Evolutionary conservation across 2,113 vertebrate genomes (phyloP).

Genomic region (Mesembrinibis cayennensis): DNA sequence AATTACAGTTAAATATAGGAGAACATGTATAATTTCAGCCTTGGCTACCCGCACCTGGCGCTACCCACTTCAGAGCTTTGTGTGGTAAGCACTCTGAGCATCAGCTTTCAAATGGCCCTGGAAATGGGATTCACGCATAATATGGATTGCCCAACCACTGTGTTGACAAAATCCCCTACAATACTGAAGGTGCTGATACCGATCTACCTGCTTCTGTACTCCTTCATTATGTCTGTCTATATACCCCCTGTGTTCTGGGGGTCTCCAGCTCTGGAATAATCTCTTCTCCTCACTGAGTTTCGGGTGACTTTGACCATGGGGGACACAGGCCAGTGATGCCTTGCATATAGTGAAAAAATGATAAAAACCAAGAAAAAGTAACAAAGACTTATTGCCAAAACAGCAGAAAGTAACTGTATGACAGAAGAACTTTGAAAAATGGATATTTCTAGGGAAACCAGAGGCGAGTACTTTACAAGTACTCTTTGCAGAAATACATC

Average conservation of each 20-base stretch:
- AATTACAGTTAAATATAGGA: constrained; percentile 36
- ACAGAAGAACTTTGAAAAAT: neutral
- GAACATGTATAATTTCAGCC: constrained; percentile 12
- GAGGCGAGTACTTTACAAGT: neutral
- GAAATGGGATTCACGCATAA: neutral
- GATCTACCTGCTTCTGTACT: neutral
- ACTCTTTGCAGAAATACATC: neutral
- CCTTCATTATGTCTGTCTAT: neutral
- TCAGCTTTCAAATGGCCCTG: neutral
- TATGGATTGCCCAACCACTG: neutral
- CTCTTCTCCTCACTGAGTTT: neutral
- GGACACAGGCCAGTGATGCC: neutral
- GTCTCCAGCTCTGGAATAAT: neutral
- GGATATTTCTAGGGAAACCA: neutral
- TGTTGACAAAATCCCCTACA: neutral
- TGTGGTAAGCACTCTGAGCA: neutral
- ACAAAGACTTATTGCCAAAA: neutral
- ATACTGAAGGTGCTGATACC: neutral
- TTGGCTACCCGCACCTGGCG: neutral
- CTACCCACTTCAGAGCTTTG: neutral
- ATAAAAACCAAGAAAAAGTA: neutral
- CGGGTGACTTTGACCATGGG: neutral
- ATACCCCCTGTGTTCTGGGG: too few relatives aligned
- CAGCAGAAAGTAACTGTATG: neutral
- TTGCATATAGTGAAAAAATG: neutral